Percentiles rank a stretch among this genome's conserved stretches.
Conservation (phyloP, 2,888 invertebrate species). For the Pherbina coryleti region DNA sequence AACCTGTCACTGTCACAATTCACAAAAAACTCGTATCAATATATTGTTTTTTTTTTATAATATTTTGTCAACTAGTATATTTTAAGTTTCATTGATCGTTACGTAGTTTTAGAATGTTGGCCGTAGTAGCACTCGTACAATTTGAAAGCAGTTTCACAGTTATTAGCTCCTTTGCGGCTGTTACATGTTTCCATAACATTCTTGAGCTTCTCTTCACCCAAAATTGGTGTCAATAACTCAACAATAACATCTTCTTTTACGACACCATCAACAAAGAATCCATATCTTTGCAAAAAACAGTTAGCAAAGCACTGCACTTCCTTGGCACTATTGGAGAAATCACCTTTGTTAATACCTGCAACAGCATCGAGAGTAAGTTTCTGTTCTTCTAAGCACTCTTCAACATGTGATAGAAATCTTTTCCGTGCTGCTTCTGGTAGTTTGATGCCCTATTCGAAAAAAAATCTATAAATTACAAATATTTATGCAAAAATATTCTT, state of each 20-base stretch:
- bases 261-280: constrained; percentile 56
- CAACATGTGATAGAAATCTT: constrained; percentile 8
- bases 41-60: too few species aligned
- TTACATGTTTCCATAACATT: constrained; percentile 53
- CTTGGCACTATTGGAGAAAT: constrained; percentile 50
- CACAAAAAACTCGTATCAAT: too few species aligned
- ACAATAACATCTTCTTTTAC: constrained; percentile 52
- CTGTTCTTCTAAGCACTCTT: constrained; percentile 55
- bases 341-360: constrained; percentile 53
- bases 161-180: constrained; percentile 50
- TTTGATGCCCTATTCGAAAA: constrained; percentile 59
- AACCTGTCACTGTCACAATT: too few species aligned
- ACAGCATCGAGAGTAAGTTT: constrained; percentile 52
- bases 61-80: too few species aligned
- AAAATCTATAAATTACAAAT: constrained; percentile 41
- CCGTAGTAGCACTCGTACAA: constrained; percentile 52
- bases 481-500: too few species aligned
- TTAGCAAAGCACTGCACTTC: constrained; percentile 62
- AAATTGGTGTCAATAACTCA: constrained; percentile 49
- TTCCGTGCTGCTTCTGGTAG: constrained; percentile 46
- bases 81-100: not conserved
- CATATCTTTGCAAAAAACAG: constrained; percentile 63
- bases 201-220: constrained; percentile 51
- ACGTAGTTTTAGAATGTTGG: not conserved
- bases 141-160: constrained; percentile 60